Evolutionary conservation across 2,797 vertebrate species (phyloP).

Genomic region (Sebastes paucispinis): DNA sequence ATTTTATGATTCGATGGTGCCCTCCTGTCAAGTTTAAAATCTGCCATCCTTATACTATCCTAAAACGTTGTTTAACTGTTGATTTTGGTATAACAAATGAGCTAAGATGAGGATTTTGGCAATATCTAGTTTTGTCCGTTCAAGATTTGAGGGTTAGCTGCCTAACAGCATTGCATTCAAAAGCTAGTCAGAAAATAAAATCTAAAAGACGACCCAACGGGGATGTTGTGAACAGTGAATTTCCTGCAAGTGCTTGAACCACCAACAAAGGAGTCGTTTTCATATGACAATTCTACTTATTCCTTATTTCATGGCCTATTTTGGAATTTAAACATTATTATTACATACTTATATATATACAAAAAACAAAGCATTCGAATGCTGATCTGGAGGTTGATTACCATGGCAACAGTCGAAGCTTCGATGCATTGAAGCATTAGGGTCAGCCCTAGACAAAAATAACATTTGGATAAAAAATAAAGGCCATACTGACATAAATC

Average conservation of each 20-base stretch:
- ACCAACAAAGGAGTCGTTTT: constrained; percentile 2
- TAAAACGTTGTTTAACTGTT: neutral
- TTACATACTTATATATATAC: too few relatives aligned
- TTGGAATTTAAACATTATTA: too few relatives aligned
- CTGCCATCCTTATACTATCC: neutral
- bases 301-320: too few relatives aligned
- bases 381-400: too few relatives aligned
- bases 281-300: neutral
- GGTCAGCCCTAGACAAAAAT: neutral
- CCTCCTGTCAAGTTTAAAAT: neutral
- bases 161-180: constrained; percentile 3
- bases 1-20: neutral
- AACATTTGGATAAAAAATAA: neutral
- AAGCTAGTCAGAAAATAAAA: constrained; percentile 5
- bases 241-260: constrained; percentile 22
- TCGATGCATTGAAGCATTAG: too few relatives aligned
- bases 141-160: constrained; percentile 17
- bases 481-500: neutral
- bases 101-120: neutral
- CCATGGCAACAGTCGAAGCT: too few relatives aligned
- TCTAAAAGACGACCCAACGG: neutral
- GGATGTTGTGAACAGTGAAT: neutral
- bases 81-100: neutral
- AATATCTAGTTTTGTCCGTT: neutral
- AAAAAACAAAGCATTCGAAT: too few relatives aligned